Percentiles rank a stretch among this genome's conserved stretches.
phyloP scores from a whole-genome alignment of 2,888 invertebrate species.

The Tineola bisselliella region DNA sequence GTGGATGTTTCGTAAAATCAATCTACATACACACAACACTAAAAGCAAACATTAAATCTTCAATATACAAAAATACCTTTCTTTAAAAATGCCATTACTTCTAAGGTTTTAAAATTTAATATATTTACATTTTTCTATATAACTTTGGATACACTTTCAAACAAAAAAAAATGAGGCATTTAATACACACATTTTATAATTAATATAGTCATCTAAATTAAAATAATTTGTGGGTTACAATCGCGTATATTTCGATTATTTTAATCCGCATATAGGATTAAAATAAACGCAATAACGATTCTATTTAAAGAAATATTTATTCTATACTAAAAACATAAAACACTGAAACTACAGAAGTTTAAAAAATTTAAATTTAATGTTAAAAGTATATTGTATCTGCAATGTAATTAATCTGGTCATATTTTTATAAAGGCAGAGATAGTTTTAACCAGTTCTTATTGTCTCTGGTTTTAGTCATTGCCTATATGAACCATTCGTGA shows the following conservation, averaged over 20 bases:
- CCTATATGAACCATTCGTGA: neutral
- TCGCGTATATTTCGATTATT: too few species aligned
- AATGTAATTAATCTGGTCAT: neutral
- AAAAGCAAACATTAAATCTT: conserved; percentile 12
- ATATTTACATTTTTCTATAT: neutral
- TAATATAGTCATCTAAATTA: too few species aligned
- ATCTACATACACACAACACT: conserved; percentile 17
- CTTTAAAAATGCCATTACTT: neutral
- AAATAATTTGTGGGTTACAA: too few species aligned
- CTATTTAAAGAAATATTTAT: too few species aligned
- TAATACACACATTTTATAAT: neutral
- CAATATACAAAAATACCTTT: conserved; percentile 1
- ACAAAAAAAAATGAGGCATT: neutral
- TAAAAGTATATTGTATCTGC: neutral
- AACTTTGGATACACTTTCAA: conserved; percentile 1
- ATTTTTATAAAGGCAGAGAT: neutral
- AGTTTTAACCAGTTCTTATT: too few species aligned
- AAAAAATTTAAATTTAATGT: neutral
- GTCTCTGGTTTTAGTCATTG: too few species aligned
- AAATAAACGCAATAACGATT: neutral
- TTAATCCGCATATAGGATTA: neutral
- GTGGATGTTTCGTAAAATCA: conserved; percentile 66
- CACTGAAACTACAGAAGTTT: neutral
- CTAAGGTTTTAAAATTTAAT: neutral
- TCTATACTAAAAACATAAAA: too few species aligned